Percentiles rank a stretch among this genome's conserved stretches.
phyloP scores from a whole-genome alignment of 2,113 vertebrate genomes.

The Crotalus helleri region DNA sequence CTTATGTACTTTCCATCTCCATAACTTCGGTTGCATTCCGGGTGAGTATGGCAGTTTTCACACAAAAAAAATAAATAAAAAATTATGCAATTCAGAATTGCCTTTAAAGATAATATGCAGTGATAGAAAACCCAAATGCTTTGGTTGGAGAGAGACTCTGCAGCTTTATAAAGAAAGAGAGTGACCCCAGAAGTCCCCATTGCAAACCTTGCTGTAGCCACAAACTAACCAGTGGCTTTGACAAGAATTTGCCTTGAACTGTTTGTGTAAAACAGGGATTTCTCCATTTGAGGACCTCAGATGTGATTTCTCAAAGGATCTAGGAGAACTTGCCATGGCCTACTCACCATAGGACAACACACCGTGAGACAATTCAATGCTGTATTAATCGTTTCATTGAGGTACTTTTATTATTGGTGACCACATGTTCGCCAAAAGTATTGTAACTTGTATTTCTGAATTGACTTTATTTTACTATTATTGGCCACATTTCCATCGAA shows the following conservation, averaged over 20 bases:
- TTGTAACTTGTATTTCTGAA: background rate
- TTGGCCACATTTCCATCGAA: no score
- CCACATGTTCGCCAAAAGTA: background rate
- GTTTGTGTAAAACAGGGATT: background rate
- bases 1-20: background rate
- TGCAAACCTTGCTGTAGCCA: background rate
- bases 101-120: background rate
- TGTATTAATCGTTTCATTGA: background rate
- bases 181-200: background rate
- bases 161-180: background rate
- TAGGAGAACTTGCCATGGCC: background rate
- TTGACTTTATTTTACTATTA: no score
- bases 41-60: background rate
- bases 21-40: background rate
- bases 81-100: background rate
- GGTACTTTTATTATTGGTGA: background rate
- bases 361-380: background rate
- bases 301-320: no score
- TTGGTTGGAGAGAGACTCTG: background rate
- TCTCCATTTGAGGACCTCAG: no score
- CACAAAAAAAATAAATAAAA: no score
- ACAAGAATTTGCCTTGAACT: background rate
- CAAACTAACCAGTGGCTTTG: background rate
- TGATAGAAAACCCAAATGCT: background rate
- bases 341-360: background rate